Evolutionary conservation across 2,888 invertebrate species (phyloP), one percentile per base, ranked within the genome.

Genomic region (Aelia acuminata): DNA sequence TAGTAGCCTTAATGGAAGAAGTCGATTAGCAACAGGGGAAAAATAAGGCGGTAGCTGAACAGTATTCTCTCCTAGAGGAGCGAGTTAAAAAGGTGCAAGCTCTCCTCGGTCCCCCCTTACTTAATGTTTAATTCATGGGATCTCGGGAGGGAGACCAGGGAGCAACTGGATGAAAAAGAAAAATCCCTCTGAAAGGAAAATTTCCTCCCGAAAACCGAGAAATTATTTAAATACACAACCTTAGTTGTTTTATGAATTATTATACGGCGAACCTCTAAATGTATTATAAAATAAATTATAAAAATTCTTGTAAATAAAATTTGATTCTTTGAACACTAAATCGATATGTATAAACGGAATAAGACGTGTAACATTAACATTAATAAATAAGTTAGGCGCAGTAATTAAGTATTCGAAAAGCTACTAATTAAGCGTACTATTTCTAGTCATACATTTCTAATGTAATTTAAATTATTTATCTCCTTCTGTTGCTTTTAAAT

Each of bases 71-170:
- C 13, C 43, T 22, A 80, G 80, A 3, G 80, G 22, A 80, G 43
- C 80, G n/a, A 80, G 43, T 80, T 80, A 70, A 70, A 70, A 70
- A 70, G 63, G 63, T 70, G 63, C 35, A 70, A 70, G 80, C 43
- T 80, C 43, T 80, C 80, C 43, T 43, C 31, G 39, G 80, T 80
- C 80, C 3, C 43, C 11, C 43, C n/a, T 80, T 11, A 26, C 80
- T 80, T 80, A n/a, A 80, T 43, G 43, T 80, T 39, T 80, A 80
- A 80, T 80, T 47, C 80, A 80, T 80, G 43, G 43, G 43, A n/a
- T 13, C 80, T 20, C 43, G 43, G 43, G 43, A 43, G 13, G 39
- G 10, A n/a, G 43, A 80, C 31, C 63, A 18, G 63, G 31, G 18
- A 70, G 31, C 31, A 70, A 18, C 35, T 70, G 63, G 63, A 70